Evolutionary conservation across 2,888 invertebrate species (phyloP).

Genomic region (Coleophora deauratella): DNA sequence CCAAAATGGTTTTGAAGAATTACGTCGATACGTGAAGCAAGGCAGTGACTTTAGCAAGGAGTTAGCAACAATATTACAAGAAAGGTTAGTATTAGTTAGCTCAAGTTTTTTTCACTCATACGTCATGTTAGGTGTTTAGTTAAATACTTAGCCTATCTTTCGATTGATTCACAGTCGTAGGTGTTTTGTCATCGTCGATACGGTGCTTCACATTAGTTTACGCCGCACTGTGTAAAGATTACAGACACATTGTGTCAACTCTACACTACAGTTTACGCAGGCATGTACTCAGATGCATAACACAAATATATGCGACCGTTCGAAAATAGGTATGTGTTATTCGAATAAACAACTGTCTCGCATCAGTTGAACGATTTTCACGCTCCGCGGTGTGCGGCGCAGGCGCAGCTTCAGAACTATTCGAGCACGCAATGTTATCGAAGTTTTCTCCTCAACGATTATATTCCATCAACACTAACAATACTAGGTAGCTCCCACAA

Average conservation of each 20-base stretch:
- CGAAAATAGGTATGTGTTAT: conserved; percentile 6
- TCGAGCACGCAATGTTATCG: conserved; percentile 32
- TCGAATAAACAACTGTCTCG: conserved; percentile 16
- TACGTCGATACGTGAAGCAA: conserved; percentile 93
- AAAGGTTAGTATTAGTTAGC: conserved; percentile 78
- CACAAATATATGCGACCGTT: too few relatives aligned
- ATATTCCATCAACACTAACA: conserved; percentile 46
- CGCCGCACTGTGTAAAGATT: too few relatives aligned
- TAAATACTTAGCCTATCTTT: too few relatives aligned
- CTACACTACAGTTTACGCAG: too few relatives aligned
- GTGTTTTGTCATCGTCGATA: too few relatives aligned
- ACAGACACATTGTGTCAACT: too few relatives aligned
- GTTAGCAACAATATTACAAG: conserved; percentile 89
- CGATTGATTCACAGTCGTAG: too few relatives aligned
- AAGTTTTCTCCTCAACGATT: conserved; percentile 32
- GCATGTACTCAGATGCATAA: neutral
- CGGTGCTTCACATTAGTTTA: too few relatives aligned
- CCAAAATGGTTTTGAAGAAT: conserved; percentile 94
- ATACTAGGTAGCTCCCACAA: conserved; percentile 19
- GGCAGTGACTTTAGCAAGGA: conserved; percentile 97
- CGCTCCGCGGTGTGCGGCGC: conserved; percentile 9
- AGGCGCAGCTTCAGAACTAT: conserved; percentile 14
- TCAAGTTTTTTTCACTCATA: too few relatives aligned
- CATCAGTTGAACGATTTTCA: conserved; percentile 19
- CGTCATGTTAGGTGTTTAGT: too few relatives aligned